Evolutionary conservation across 2,113 vertebrate species (phyloP).

Genomic region (Nanger granti): DNA sequence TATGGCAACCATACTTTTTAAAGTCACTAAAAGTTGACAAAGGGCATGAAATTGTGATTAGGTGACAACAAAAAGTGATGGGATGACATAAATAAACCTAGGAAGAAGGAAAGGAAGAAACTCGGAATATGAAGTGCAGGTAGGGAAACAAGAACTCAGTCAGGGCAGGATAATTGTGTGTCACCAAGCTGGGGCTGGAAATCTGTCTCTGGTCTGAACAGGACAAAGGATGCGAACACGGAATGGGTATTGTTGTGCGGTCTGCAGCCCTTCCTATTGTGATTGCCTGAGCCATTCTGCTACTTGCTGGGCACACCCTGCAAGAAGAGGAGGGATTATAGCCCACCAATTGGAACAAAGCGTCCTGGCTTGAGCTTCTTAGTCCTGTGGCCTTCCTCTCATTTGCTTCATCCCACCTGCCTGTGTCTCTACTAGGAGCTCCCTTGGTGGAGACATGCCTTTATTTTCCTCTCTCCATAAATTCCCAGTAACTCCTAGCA

Average conservation of each 20-base stretch:
- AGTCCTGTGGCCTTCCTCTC: not conserved
- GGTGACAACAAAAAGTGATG: constrained; percentile 33
- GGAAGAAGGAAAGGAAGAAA: not conserved
- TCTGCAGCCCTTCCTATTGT: not conserved
- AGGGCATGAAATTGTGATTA: not conserved
- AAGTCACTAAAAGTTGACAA: constrained; percentile 36
- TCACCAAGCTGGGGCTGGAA: not conserved
- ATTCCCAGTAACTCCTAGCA: not conserved
- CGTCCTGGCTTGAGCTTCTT: not conserved
- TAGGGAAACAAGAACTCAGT: not conserved
- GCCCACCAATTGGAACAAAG: not conserved
- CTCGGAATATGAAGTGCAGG: not conserved
- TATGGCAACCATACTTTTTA: constrained; percentile 58
- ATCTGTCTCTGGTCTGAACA: not conserved
- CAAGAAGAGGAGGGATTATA: not conserved
- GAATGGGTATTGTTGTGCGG: not conserved
- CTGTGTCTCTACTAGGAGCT: not conserved
- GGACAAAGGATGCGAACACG: not conserved
- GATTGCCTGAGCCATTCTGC: not conserved
- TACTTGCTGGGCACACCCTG: not conserved
- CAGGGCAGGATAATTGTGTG: not conserved
- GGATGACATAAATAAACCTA: constrained; percentile 33
- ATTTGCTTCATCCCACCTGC: not conserved
- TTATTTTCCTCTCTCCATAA: not conserved
- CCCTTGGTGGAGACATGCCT: not conserved